Evolutionary conservation across 1,140 invertebrate species (phyloP).

Genomic region (Drosophila littoralis): DNA sequence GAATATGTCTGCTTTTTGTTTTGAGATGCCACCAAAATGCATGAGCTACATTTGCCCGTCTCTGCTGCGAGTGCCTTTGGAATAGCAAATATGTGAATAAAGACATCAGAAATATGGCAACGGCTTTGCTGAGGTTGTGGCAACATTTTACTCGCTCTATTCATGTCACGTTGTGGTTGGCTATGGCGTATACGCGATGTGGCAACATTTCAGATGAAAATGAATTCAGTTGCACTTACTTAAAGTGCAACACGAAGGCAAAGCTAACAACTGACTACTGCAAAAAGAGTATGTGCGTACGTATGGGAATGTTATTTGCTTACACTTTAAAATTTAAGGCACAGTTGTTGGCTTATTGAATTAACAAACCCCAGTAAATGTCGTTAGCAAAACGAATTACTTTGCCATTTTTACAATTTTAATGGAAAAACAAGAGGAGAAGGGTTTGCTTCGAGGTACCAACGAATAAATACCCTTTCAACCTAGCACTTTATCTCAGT

Average conservation of each 20-base stretch:
- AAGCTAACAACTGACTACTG: not conserved
- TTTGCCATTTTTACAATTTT: not conserved
- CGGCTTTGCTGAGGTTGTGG: constrained; percentile 19
- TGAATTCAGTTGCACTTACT: constrained; percentile 23
- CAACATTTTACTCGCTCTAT: constrained; percentile 13
- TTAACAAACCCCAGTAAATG: not conserved
- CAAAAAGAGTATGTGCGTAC: not conserved
- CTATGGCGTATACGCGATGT: not conserved
- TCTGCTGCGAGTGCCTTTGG: not conserved
- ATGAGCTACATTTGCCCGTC: constrained; percentile 1
- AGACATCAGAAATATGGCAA: constrained; percentile 19
- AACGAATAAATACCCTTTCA: not conserved
- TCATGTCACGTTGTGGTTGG: constrained; percentile 23
- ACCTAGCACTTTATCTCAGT: too few species aligned
- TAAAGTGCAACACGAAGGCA: constrained; percentile 13
- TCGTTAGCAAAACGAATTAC: not conserved
- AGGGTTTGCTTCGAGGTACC: too few species aligned
- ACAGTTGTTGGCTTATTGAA: not conserved
- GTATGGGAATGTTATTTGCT: not conserved
- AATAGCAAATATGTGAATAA: constrained; percentile 20
- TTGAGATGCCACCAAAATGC: constrained; percentile 12
- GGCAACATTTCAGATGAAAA: constrained; percentile 13
- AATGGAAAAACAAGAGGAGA: too few species aligned
- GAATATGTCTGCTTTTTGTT: constrained; percentile 27
- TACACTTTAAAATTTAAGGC: not conserved